phyloP scores from a whole-genome alignment of 2,113 vertebrate genomes.

The Python bivittatus region DNA sequence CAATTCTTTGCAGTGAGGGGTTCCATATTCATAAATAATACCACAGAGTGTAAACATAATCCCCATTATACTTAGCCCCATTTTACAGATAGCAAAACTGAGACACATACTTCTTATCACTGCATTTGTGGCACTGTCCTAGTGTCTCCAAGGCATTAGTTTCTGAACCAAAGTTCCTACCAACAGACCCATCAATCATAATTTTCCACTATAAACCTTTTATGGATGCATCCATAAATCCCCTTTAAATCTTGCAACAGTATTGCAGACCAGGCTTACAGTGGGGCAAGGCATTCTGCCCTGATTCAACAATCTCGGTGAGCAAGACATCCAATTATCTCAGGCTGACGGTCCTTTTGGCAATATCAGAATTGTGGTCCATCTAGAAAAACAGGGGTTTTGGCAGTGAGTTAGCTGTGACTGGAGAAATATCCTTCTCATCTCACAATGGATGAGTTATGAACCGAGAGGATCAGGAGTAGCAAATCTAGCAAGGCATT shows the following conservation, averaged over 20 bases:
- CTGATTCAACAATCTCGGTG: not conserved
- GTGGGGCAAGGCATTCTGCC: not conserved
- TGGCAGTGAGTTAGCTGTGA: constrained; percentile 62
- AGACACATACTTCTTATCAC: not conserved
- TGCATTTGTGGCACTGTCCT: not conserved
- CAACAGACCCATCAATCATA: not conserved
- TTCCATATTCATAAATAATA: not conserved
- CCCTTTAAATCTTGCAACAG: not conserved
- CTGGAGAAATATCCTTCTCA: not conserved
- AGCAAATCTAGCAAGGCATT: constrained; percentile 4
- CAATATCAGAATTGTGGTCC: not conserved
- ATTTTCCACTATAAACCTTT: not conserved
- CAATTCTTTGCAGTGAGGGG: not conserved
- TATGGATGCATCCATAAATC: not conserved
- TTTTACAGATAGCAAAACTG: not conserved
- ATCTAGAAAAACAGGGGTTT: not conserved
- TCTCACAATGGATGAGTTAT: not conserved
- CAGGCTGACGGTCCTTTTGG: constrained; percentile 16
- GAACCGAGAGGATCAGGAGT: not conserved
- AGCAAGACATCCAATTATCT: not conserved
- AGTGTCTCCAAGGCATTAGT: not conserved
- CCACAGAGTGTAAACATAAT: not conserved
- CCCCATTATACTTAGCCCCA: not conserved
- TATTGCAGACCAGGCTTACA: not conserved
- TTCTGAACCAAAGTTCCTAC: not conserved